A percentile compares a stretch with the other conserved stretches of the same genome.
Evolutionary conservation across 2,113 vertebrate genomes (phyloP).

Genomic region (Grus americana): DNA sequence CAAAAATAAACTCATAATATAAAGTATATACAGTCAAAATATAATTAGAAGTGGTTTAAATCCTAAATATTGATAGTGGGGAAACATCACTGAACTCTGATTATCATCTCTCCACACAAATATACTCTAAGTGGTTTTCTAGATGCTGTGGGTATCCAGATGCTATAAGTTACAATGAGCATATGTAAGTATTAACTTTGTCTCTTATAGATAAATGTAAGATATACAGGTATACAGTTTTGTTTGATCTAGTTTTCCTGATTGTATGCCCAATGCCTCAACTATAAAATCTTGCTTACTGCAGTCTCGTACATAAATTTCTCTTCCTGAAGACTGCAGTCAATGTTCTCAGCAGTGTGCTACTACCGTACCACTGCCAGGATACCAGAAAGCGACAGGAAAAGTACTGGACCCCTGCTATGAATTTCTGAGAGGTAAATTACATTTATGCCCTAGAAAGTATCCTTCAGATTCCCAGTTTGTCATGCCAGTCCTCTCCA

Average conservation of each 20-base stretch:
- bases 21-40: background rate
- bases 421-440: background rate
- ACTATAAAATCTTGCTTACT: background rate
- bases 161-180: background rate
- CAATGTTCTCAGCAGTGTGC: background rate
- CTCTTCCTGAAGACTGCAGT: background rate
- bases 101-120: background rate
- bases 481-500: background rate
- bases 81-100: background rate
- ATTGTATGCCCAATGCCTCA: background rate
- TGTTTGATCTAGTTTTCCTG: background rate
- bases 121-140: background rate
- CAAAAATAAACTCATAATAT: background rate
- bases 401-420: background rate
- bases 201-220: background rate
- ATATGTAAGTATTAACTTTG: background rate
- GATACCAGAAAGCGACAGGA: background rate
- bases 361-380: background rate
- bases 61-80: background rate
- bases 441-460: background rate
- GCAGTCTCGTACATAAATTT: background rate
- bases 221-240: background rate
- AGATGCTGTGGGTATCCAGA: background rate
- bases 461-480: background rate
- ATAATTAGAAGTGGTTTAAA: background rate